phyloP scores from a whole-genome alignment of 2,113 vertebrate species.

The Bungarus multicinctus region DNA sequence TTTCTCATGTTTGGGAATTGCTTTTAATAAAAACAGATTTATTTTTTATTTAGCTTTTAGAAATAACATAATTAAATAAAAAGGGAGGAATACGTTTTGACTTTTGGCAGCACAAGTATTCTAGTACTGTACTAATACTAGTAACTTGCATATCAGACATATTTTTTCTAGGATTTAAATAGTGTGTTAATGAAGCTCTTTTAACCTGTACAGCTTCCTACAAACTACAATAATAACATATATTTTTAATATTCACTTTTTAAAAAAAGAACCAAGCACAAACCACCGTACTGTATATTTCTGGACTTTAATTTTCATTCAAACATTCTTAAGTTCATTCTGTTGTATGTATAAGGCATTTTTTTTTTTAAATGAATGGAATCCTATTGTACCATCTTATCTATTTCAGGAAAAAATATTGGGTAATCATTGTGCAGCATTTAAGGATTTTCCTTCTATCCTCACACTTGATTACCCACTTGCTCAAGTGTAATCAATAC shows the following conservation, averaged over 20 bases:
- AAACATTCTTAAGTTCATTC: neutral
- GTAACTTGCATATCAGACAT: neutral
- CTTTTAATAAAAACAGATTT: neutral
- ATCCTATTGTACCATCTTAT: slow-evolving; percentile 6
- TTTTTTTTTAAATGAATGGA: neutral
- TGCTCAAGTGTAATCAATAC: slow-evolving; percentile 53
- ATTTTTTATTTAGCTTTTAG: neutral
- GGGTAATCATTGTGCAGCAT: slow-evolving; percentile 31
- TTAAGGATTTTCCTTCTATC: slow-evolving; percentile 56
- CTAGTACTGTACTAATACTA: neutral
- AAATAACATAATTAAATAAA: neutral
- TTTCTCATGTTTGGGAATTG: neutral
- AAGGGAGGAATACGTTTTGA: neutral
- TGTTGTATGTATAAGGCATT: neutral
- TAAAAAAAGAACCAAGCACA: neutral
- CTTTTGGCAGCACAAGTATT: neutral
- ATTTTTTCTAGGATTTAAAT: neutral
- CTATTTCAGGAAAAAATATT: slow-evolving; percentile 39
- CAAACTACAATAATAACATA: neutral
- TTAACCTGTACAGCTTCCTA: neutral
- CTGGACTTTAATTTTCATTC: neutral
- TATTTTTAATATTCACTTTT: neutral
- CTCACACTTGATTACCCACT: slow-evolving; percentile 42
- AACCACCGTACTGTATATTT: neutral
- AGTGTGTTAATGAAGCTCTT: neutral